Evolutionary conservation across 2,888 invertebrate genomes (phyloP).

Genomic region (Automeris io): DNA sequence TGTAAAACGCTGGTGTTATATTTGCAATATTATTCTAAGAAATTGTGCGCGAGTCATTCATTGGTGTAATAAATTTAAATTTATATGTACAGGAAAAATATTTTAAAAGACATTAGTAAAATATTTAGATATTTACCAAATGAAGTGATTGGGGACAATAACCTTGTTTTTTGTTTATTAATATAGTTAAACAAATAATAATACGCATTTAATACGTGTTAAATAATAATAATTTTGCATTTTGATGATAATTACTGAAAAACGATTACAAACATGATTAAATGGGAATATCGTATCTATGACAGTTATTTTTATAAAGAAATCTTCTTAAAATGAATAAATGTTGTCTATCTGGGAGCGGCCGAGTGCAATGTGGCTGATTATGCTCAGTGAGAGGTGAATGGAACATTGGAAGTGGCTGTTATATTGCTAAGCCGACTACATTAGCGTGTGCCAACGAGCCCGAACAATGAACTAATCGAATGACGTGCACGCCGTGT

Average conservation of each 20-base stretch:
- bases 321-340: slow-evolving; percentile 19
- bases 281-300: slow-evolving; percentile 2
- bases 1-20: background rate
- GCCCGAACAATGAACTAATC: slow-evolving; percentile 70
- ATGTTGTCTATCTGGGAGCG: slow-evolving; percentile 25
- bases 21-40: background rate
- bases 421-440: slow-evolving; percentile 68
- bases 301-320: slow-evolving; percentile 3
- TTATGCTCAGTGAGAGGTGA: slow-evolving; percentile 74
- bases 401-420: slow-evolving; percentile 56
- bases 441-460: slow-evolving; percentile 65
- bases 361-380: slow-evolving; percentile 49
- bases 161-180: too few relatives aligned
- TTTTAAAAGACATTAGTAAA: too few relatives aligned
- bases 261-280: too few relatives aligned
- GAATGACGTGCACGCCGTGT: slow-evolving; percentile 49
- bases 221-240: too few relatives aligned
- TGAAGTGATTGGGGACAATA: too few relatives aligned
- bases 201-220: too few relatives aligned
- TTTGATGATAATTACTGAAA: too few relatives aligned
- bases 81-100: background rate
- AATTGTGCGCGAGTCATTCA: background rate
- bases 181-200: too few relatives aligned
- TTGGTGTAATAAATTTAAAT: background rate
- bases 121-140: too few relatives aligned